Evolutionary conservation across 2,113 vertebrate species (phyloP), one percentile per base, ranked within the genome.

Genomic region (Eira barbara): DNA sequence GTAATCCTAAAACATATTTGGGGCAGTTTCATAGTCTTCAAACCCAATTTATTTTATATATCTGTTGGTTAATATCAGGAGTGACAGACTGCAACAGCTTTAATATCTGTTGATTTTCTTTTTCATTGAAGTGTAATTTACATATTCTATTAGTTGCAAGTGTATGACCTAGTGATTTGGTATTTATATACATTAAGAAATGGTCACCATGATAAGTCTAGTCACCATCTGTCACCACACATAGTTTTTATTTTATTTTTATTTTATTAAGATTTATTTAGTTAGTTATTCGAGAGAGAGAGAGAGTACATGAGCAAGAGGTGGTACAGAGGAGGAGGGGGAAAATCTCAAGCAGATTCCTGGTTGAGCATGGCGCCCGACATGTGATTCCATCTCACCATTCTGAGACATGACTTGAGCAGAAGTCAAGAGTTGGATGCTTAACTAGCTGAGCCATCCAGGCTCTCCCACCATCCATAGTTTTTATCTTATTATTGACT

Each of bases 361-460:
- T 8, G 1, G 18, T 9, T 36, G 8, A 69, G 8, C 4, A 10
- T 69, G 34, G 67, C 21, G 18, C 8, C 67, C 0, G 2, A 36
- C 34, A 36, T 36, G 34, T n/a, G 8, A 36, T 8, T n/a, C 14
- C 4, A 10, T 69, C 18, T 69, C 67, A 20, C 18, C 34, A 21
- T 36, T 36, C n/a, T 69, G 34, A 21, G 67, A 21, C 67, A 36
- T 36, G 34, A 69, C 1, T 18, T 36, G n/a, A 36, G 34, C 34
- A 20, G 18, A 36, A 21, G 20, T 36, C 34, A 69, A 69, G 34
- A 20, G 67, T 10, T 9, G 9, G 67, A 36, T 21, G 18, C 18
- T 36, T 36, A 36, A 69, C 63, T 67, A 18, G 17, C 34, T 69
- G 34, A 69, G 34, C 34, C 18, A 69, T 20, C 7, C 18, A 69